Evolutionary conservation across 2,888 invertebrate species (phyloP).

Genomic region (Drosophila antonietae): DNA sequence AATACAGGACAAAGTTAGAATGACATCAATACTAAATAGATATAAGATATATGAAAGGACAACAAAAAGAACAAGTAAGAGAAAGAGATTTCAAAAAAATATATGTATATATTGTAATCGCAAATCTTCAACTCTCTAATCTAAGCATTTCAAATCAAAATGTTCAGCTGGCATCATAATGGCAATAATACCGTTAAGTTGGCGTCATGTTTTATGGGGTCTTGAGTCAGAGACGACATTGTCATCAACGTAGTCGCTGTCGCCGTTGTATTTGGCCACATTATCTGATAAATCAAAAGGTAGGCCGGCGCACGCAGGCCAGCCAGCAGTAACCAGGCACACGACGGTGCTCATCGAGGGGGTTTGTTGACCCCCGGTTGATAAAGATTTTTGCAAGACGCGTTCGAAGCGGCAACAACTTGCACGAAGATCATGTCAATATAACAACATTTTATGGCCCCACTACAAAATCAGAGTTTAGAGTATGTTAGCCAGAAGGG

Average conservation of each 20-base stretch:
- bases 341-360: conserved; percentile 22
- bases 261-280: conserved; percentile 41
- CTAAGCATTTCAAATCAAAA: conserved; percentile 30
- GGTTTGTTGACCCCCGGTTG: conserved; percentile 73
- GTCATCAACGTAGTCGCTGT: conserved; percentile 20
- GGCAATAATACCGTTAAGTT: conserved; percentile 62
- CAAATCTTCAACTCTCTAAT: not conserved
- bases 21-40: too few relatives aligned
- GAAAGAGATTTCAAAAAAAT: too few relatives aligned
- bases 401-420: conserved; percentile 52
- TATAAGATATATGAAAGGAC: too few relatives aligned
- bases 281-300: conserved; percentile 66
- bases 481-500: not conserved
- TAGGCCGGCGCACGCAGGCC: conserved; percentile 1
- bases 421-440: conserved; percentile 75
- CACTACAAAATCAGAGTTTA: conserved; percentile 22
- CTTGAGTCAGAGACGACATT: conserved; percentile 55
- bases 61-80: too few relatives aligned
- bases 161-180: conserved; percentile 19
- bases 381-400: conserved; percentile 71
- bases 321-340: not conserved
- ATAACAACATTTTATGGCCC: conserved; percentile 56
- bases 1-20: too few relatives aligned
- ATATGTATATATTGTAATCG: not conserved
- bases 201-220: conserved; percentile 58